Percentiles rank a stretch among this genome's conserved stretches.
Evolutionary conservation across 2,113 vertebrate genomes (phyloP).

Genomic region (Corythoichthys haematopterus): DNA sequence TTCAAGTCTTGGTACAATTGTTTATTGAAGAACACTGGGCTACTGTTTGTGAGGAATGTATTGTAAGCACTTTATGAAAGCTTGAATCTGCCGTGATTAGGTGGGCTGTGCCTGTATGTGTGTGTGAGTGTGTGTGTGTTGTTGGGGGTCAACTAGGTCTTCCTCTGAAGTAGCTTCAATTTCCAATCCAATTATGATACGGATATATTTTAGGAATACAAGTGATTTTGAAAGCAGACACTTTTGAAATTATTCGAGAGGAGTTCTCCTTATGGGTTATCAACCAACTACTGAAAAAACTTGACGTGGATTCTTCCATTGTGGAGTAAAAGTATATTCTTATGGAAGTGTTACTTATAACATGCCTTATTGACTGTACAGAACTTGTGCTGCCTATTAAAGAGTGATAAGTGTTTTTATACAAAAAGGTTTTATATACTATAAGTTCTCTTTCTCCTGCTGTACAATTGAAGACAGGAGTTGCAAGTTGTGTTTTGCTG

Average conservation of each 20-base stretch:
- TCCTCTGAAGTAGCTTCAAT: constrained; percentile 30
- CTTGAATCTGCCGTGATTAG: constrained; percentile 1
- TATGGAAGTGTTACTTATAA: constrained; percentile 50
- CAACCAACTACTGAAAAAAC: constrained; percentile 48
- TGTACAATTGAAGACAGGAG: constrained; percentile 30
- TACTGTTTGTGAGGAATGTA: constrained; percentile 4
- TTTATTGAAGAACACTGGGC: neutral
- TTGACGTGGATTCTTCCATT: constrained; percentile 55
- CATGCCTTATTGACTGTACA: constrained; percentile 8
- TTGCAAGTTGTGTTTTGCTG: constrained; percentile 44
- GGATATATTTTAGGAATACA: constrained; percentile 17
- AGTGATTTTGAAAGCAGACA: constrained; percentile 31
- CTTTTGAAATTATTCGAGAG: constrained; percentile 17
- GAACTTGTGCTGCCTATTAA: constrained; percentile 46
- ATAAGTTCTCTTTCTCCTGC: constrained; percentile 39
- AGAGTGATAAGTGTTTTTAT: constrained; percentile 48
- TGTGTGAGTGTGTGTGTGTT: constrained; percentile 2
- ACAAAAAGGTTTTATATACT: constrained; percentile 33
- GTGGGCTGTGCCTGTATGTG: constrained; percentile 1
- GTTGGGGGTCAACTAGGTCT: constrained; percentile 25
- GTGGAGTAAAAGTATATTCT: constrained; percentile 27
- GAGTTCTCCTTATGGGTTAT: constrained; percentile 29
- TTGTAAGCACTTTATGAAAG: constrained; percentile 21
- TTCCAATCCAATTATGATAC: neutral
- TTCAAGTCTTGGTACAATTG: neutral